These are phyloP conservation scores for Apotomis betuletana DNA, from an alignment of 2,888 invertebrate species.

Conservation along the genomic window DNA sequence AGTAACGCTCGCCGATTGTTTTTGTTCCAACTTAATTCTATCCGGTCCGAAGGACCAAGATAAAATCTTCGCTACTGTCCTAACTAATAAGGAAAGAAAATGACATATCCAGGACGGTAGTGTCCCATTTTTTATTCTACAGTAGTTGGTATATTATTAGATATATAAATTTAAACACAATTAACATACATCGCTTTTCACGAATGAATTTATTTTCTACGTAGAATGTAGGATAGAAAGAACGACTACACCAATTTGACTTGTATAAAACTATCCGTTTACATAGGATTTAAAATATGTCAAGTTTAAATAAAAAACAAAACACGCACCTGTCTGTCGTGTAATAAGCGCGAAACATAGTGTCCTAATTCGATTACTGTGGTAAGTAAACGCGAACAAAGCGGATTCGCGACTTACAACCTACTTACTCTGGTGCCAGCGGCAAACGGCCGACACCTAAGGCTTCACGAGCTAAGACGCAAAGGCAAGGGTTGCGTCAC, in stretches of 20 bases:
- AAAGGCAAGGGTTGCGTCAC: conserved; percentile 19
- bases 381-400: conserved; percentile 68
- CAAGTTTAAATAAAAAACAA: background rate
- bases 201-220: too few species aligned
- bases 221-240: too few species aligned
- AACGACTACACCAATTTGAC: too few species aligned
- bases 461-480: conserved; percentile 66
- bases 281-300: too few species aligned
- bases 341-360: conserved; percentile 44
- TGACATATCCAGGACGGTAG: background rate
- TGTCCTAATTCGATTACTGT: conserved; percentile 69
- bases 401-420: conserved; percentile 68
- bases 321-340: conserved; percentile 1
- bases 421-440: conserved; percentile 53
- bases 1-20: conserved; percentile 39
- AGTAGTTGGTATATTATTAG: too few species aligned
- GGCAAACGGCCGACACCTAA: conserved; percentile 70
- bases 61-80: conserved; percentile 12
- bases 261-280: too few species aligned
- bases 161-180: too few species aligned
- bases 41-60: conserved; percentile 27
- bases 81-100: background rate
- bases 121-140: too few species aligned
- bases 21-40: conserved; percentile 39
- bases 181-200: too few species aligned